A percentile compares a stretch with the other conserved stretches of the same genome.
Conservation (phyloP, 2,888 invertebrate species). For the Leptinotarsa rubiginosa region DNA sequence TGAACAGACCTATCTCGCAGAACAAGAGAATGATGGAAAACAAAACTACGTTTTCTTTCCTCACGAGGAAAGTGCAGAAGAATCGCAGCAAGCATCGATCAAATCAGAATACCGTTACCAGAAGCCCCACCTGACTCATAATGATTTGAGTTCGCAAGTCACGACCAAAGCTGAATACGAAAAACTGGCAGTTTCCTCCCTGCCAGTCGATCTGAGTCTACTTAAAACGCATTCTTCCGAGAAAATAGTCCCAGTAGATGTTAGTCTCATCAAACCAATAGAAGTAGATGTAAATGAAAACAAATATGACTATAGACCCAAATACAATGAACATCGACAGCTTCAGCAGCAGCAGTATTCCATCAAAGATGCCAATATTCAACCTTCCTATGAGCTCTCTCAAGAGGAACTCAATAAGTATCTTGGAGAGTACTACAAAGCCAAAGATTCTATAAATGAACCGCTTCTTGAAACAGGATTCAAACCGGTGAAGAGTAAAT, state of each 20-base stretch:
- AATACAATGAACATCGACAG: not conserved
- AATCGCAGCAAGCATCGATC: constrained; percentile 44
- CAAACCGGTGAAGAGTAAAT: constrained; percentile 53
- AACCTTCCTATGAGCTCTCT: constrained; percentile 53
- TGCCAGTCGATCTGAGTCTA: constrained; percentile 56
- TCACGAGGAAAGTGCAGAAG: constrained; percentile 47
- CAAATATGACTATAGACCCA: not conserved
- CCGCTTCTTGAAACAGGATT: constrained; percentile 56
- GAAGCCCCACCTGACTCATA: constrained; percentile 18
- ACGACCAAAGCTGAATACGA: constrained; percentile 28
- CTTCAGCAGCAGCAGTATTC: constrained; percentile 24
- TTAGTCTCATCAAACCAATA: constrained; percentile 55
- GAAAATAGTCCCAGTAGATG: constrained; percentile 56
- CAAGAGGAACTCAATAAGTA: constrained; percentile 53
- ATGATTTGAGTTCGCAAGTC: constrained; percentile 25
- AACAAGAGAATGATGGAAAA: constrained; percentile 26
- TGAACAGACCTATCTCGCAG: constrained; percentile 27
- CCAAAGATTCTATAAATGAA: constrained; percentile 40
- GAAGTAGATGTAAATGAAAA: constrained; percentile 52
- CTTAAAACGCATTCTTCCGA: constrained; percentile 48
- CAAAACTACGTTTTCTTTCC: constrained; percentile 44
- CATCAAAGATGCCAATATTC: constrained; percentile 35
- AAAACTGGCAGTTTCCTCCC: constrained; percentile 19
- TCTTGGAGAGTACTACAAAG: constrained; percentile 53
- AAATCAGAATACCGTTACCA: constrained; percentile 27